Base-by-base conservation (phyloP, 2,797 vertebrate genomes). In the Tenualosa thibaudeaui region DNA sequence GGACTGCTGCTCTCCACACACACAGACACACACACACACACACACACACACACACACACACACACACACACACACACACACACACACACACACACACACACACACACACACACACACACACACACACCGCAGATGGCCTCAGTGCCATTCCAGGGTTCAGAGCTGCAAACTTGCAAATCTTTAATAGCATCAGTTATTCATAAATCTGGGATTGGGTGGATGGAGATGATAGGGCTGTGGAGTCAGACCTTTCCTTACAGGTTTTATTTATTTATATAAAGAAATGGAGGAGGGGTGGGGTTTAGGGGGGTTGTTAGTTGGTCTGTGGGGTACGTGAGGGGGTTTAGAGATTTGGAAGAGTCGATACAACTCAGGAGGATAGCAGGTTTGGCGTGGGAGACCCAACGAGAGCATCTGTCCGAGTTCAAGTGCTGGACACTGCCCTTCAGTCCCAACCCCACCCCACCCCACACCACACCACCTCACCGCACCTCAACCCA, bases 111-210 rank as follows among this genome's bases (percentile, higher is more conserved):
- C 65, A 71, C 65, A 71, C 31, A 71, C 65, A 78, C 13, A 43
- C 71, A 24, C 51, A 24, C 40, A 46, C 40, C 71, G 85, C 95
- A 95, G 93, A 95, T 95, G 94, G 94, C 92, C 90, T 81, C 87
- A 90, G 89, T 91, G 89, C 92, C 92, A 90, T 93, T 95, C 94
- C 94, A 94, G 93, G 90, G 93, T 92, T 92, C 91, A 91, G 91
- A 90, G 85, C 60, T 62, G 87, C 81, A 92, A 93, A 94, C 88
- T 91, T 90, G 84, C 90, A 78, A 88, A 85, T 89, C 92, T 89
- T 89, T 92, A 91, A 86, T 75, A 10, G 82, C 83, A 89, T 92
- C 87, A 92, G 92, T 93, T 91, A 92, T 93, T 92, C 90, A 92
- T 92, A 91, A 91, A 92, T 87, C 86, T 91, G 86, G 86, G 87